These are phyloP conservation scores for Dryobates pubescens DNA, from an alignment of 2,797 vertebrate genomes.

Conservation along the genomic window DNA sequence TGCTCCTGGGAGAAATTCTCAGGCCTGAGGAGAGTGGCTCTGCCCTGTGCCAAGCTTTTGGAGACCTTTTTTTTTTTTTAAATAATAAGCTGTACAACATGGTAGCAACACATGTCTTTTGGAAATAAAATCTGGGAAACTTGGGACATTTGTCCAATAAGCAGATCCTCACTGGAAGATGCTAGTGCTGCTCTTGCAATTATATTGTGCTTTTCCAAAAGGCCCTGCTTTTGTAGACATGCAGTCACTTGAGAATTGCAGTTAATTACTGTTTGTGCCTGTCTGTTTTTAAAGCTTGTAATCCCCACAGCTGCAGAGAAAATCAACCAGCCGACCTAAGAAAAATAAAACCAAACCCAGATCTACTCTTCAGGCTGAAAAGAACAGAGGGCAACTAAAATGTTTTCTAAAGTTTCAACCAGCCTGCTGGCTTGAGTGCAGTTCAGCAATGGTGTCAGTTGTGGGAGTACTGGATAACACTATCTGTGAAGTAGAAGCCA, in stretches of 20 bases:
- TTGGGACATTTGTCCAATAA: not conserved
- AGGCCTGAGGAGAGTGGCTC: not conserved
- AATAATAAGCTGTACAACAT: not conserved
- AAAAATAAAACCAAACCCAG: not conserved
- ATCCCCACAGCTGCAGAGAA: slow-evolving; percentile 20
- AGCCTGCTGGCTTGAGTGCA: not conserved
- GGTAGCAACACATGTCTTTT: not conserved
- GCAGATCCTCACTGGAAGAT: not conserved
- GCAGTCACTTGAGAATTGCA: slow-evolving; percentile 37
- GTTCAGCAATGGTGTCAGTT: not conserved
- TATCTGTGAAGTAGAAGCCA: not conserved
- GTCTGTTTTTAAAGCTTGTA: slow-evolving; percentile 34
- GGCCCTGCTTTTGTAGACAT: not conserved
- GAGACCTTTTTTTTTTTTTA: not conserved
- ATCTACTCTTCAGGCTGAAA: not conserved
- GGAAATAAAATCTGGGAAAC: not conserved
- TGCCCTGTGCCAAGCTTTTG: not conserved
- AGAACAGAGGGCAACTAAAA: not conserved
- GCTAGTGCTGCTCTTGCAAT: not conserved
- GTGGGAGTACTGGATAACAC: not conserved
- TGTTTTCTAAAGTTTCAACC: not conserved
- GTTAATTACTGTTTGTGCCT: slow-evolving; percentile 50
- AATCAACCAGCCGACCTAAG: not conserved
- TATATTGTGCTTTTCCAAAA: not conserved
- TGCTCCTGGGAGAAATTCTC: not conserved